Conservation (phyloP, 2,888 invertebrate genomes). For the Meta bourneti region DNA sequence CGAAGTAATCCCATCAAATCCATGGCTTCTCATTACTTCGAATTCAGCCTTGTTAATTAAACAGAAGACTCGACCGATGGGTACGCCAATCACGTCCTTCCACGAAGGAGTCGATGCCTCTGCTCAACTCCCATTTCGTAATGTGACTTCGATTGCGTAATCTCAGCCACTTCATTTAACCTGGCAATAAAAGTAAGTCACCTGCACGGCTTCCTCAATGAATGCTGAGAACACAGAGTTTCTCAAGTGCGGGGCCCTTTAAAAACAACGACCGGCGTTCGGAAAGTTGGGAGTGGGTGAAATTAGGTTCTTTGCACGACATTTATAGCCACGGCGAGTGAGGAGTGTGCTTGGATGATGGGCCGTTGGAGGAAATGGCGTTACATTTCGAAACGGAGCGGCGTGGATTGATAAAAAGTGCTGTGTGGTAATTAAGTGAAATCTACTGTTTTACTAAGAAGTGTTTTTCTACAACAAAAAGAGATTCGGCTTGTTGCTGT, state of each 20-base stretch:
- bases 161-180: constrained; percentile 49
- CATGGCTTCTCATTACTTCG: constrained; percentile 59
- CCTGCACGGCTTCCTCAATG: constrained; percentile 22
- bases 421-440: too few species aligned
- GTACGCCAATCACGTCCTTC: constrained; percentile 31
- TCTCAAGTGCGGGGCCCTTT: constrained; percentile 1
- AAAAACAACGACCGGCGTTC: constrained; percentile 16
- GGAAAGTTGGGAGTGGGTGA: not conserved
- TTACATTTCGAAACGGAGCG: too few species aligned
- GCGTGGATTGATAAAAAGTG: too few species aligned
- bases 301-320: not conserved
- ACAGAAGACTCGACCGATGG: constrained; percentile 32
- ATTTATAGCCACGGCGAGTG: not conserved
- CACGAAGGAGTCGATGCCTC: constrained; percentile 31
- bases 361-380: not conserved
- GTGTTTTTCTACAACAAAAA: too few species aligned
- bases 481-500: too few species aligned
- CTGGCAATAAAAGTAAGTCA: constrained; percentile 50
- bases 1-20: constrained; percentile 61
- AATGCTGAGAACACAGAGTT: constrained; percentile 13
- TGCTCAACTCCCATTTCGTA: constrained; percentile 39
- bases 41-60: constrained; percentile 56
- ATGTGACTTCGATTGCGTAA: constrained; percentile 42
- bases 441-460: too few species aligned
- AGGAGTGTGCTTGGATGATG: constrained; percentile 6